Evolutionary conservation across 2,888 invertebrate genomes (phyloP).

Genomic region (Amphimallon solstitiale): DNA sequence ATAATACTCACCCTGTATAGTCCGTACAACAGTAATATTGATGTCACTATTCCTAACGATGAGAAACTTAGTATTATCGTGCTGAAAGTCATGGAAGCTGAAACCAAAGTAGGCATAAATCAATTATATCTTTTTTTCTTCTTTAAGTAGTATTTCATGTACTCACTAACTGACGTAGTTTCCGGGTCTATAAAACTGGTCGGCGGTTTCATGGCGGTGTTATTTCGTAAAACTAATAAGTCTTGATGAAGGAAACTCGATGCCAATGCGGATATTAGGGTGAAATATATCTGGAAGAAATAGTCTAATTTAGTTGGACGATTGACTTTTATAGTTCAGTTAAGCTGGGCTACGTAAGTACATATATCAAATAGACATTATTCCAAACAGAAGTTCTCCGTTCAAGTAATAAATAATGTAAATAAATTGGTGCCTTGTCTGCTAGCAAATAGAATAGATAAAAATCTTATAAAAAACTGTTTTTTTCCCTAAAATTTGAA

Average conservation of each 20-base stretch:
- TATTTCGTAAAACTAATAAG: constrained; percentile 70
- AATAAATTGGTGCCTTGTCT: too few species aligned
- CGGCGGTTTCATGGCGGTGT: constrained; percentile 50
- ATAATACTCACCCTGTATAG: constrained; percentile 72
- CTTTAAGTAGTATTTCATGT: not conserved
- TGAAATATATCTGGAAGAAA: constrained; percentile 74
- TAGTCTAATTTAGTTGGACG: not conserved
- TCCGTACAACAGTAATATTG: constrained; percentile 74
- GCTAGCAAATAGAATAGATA: too few species aligned
- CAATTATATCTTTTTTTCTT: not conserved
- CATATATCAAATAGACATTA: too few species aligned
- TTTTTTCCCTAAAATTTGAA: too few species aligned
- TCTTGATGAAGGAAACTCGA: constrained; percentile 74
- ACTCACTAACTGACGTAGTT: constrained; percentile 64
- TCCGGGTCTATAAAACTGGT: constrained; percentile 62
- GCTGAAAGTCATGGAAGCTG: constrained; percentile 80
- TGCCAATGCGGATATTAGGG: constrained; percentile 71
- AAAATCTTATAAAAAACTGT: too few species aligned
- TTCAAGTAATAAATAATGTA: too few species aligned
- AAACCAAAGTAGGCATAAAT: constrained; percentile 54
- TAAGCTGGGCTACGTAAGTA: too few species aligned
- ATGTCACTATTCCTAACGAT: constrained; percentile 74
- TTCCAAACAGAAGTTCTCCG: too few species aligned
- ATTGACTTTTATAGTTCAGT: too few species aligned
- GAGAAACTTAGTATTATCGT: constrained; percentile 75